These are phyloP conservation scores for Megatriorchis doriae DNA, from an alignment of 2,113 vertebrate genomes.

Conservation along the genomic window DNA sequence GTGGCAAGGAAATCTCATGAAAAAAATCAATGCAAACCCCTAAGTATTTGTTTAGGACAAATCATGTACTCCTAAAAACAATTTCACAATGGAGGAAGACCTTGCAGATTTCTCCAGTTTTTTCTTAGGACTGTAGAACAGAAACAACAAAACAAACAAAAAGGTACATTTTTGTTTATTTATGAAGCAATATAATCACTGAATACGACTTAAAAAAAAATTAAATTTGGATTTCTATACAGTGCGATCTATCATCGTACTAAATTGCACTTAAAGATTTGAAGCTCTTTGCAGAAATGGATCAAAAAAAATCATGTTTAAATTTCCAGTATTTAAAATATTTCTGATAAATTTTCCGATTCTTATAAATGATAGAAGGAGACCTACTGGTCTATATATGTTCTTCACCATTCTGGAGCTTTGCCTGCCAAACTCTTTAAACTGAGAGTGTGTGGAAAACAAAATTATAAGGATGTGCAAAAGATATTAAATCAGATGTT, in stretches of 20 bases:
- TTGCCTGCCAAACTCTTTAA: neutral
- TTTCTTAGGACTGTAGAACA: neutral
- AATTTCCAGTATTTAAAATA: neutral
- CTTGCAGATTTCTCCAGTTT: neutral
- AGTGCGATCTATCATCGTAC: neutral
- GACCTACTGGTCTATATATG: neutral
- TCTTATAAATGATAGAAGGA: neutral
- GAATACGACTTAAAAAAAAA: neutral
- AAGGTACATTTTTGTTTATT: neutral
- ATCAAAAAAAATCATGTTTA: neutral
- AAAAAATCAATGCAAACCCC: neutral
- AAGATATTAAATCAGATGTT: neutral
- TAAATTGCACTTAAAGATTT: conserved; percentile 9
- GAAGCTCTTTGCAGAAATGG: conserved; percentile 6
- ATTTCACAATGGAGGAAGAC: neutral
- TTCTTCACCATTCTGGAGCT: neutral
- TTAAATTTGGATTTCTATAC: neutral
- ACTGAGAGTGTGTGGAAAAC: neutral
- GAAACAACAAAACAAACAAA: neutral
- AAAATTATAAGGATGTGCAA: neutral
- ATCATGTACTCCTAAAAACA: neutral
- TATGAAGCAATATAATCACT: neutral
- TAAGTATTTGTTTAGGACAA: neutral
- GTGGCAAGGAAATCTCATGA: neutral
- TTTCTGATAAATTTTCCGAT: neutral